Base-by-base conservation (phyloP, 53 echinoderm and acorn worm species). In the Arbacia lixula region DNA sequence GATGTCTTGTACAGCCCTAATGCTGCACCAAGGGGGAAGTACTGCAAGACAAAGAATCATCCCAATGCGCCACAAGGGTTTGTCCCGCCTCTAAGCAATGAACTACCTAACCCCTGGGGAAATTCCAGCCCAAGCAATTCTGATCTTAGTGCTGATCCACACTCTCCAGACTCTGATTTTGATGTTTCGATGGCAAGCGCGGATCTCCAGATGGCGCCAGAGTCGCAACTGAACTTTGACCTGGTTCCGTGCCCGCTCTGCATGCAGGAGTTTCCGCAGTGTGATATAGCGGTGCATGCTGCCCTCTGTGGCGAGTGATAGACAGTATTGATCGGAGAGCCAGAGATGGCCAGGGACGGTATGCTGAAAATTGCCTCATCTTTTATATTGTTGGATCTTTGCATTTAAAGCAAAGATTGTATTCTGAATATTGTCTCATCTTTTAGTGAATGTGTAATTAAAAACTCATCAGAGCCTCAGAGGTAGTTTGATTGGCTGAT, bases 261-360 rank as follows among this genome's bases (percentile, higher is more conserved):
- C 64, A 81, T 63, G 64, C 50, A 81, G 26, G 49, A 81, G 35
- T 81, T 63, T 34, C 82, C 82, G n/a, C 82, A 81, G 82, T 50
- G 50, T 50, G 32, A 0, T 30, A 64, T 81, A 50, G 62, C 27
- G 10, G 30, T 61, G 41, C 82, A 81, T 64, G 82, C 82, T 31
- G 82, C 82, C 6, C 62, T 63, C 82, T 81, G 82, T 81, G 82
- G 82, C 3, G 82, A 63, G 32, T 4, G n/a, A n/a, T n/a, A n/a
- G n/a, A n/a, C n/a, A n/a, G n/a, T n/a, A n/a, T n/a, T n/a, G n/a
- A n/a, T 39, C 22, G 64, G 33, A 8, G 64, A 32, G 31, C 29
- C 8, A 5, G 30, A 6, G 6, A 30, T 20, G 4, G 41, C 39
- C 4, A 6, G 17, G 40, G 82, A 43, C 4, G 82, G 82, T 3